Evolutionary conservation across 2,797 vertebrate species (phyloP).

Genomic region (Arnoldichthys spilopterus): DNA sequence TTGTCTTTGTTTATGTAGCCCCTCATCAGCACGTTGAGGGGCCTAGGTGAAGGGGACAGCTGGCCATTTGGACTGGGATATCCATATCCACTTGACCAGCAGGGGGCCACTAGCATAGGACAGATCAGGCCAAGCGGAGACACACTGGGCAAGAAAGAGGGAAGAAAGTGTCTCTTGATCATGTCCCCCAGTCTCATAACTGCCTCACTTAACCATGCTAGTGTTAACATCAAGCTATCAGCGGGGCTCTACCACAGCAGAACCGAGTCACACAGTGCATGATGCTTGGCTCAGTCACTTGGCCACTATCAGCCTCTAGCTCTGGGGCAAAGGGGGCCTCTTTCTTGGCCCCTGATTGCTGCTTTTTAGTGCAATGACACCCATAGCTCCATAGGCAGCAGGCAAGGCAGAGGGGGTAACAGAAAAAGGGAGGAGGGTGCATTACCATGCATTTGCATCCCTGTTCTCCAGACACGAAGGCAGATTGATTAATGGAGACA

Average conservation of each 20-base stretch:
- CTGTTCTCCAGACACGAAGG: constrained; percentile 69
- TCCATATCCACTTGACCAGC: constrained; percentile 73
- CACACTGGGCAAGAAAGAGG: constrained; percentile 26
- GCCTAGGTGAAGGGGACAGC: constrained; percentile 70
- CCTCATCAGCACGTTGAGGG: constrained; percentile 78
- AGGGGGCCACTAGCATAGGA: constrained; percentile 59
- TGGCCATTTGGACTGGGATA: constrained; percentile 85
- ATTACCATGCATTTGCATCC: constrained; percentile 76
- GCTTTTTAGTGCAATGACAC: constrained; percentile 1
- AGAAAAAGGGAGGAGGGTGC: constrained; percentile 62
- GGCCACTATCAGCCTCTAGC: not conserved
- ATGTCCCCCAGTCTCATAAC: constrained; percentile 50
- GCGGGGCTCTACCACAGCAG: constrained; percentile 22
- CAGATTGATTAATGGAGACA: constrained; percentile 87
- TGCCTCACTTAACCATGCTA: constrained; percentile 45
- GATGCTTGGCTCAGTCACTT: not conserved
- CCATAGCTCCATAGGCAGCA: constrained; percentile 17
- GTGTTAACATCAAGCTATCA: constrained; percentile 17
- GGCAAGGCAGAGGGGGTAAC: not conserved
- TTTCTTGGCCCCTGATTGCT: not conserved
- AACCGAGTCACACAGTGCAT: constrained; percentile 5
- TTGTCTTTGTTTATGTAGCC: constrained; percentile 75
- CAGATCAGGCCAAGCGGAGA: constrained; percentile 65
- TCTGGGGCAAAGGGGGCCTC: not conserved
- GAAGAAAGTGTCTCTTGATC: constrained; percentile 65